phyloP scores from a whole-genome alignment of 2,888 invertebrate species.

The Epinotia ramella region DNA sequence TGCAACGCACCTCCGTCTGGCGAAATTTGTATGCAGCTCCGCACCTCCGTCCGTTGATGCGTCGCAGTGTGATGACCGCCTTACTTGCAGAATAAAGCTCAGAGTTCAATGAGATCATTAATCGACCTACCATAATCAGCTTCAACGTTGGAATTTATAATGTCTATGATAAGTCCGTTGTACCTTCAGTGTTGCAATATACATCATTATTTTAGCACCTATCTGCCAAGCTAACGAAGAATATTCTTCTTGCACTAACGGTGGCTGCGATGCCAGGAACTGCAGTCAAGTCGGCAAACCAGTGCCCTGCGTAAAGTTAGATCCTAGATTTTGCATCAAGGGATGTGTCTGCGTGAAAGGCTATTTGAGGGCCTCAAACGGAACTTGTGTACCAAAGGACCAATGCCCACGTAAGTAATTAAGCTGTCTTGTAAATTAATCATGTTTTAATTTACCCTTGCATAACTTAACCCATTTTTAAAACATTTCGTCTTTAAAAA shows the following conservation, averaged over 20 bases:
- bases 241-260: constrained; percentile 55
- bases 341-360: constrained; percentile 60
- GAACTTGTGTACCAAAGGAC: constrained; percentile 55
- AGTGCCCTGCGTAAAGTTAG: constrained; percentile 52
- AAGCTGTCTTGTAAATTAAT: not conserved
- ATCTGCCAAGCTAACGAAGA: constrained; percentile 25
- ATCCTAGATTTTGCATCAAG: constrained; percentile 52
- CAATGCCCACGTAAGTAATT: constrained; percentile 49
- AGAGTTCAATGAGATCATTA: constrained; percentile 55
- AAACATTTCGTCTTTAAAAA: too few relatives aligned
- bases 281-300: constrained; percentile 57
- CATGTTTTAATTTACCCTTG: too few relatives aligned
- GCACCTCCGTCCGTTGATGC: too few relatives aligned
- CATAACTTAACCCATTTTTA: too few relatives aligned
- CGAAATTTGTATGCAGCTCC: too few relatives aligned
- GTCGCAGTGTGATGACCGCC: too few relatives aligned
- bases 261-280: constrained; percentile 56
- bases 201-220: not conserved
- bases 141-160: too few relatives aligned
- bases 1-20: too few relatives aligned
- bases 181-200: too few relatives aligned
- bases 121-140: too few relatives aligned
- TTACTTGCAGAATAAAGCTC: constrained; percentile 44
- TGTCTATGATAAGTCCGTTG: too few relatives aligned
- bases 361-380: constrained; percentile 55